These are phyloP conservation scores for Sialia sialis DNA, from an alignment of 2,113 vertebrate species.

Conservation along the genomic window DNA sequence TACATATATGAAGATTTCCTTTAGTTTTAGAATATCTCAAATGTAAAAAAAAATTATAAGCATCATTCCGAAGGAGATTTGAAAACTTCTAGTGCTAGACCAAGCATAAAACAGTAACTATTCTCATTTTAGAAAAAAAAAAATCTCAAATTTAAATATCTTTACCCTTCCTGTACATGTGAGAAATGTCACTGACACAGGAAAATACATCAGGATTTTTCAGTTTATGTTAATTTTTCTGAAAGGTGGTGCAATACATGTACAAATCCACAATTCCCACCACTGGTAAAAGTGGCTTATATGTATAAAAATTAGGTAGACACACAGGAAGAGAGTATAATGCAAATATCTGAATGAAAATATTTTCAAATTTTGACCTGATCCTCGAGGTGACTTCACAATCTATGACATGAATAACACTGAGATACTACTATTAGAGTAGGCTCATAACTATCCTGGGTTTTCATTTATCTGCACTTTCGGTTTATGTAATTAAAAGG, in stretches of 20 bases:
- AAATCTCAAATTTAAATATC: not conserved
- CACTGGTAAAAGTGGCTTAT: not conserved
- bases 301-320: not conserved
- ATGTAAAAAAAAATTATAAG: not conserved
- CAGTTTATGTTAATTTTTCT: not conserved
- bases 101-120: not conserved
- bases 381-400: not conserved
- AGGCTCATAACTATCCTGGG: not conserved
- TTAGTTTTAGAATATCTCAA: not conserved
- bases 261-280: not conserved
- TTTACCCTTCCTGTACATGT: not conserved
- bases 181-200: not conserved
- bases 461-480: not conserved
- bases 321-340: not conserved
- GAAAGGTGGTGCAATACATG: not conserved
- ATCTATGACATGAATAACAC: not conserved
- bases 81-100: not conserved
- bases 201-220: not conserved
- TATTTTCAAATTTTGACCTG: not conserved
- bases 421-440: not conserved
- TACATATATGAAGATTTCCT: not conserved
- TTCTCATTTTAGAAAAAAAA: not conserved
- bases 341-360: not conserved
- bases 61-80: not conserved
- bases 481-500: not conserved